phyloP scores from a whole-genome alignment of 2,888 invertebrate genomes.

The Psylliodes chrysocephalus region DNA sequence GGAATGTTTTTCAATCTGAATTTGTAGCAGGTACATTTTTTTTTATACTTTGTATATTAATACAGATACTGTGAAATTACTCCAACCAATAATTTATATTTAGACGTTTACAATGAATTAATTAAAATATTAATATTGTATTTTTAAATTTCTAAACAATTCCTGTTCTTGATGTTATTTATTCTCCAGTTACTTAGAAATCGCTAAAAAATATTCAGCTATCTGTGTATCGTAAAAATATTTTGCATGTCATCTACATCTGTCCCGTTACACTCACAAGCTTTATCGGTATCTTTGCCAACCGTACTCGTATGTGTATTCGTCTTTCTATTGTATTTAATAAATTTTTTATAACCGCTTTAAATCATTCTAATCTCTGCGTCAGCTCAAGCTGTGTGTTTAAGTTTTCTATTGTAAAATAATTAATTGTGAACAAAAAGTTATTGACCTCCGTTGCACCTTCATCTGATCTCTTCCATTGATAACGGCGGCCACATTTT shows the following conservation, averaged over 20 bases:
- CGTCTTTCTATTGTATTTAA: not conserved
- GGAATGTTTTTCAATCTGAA: no score
- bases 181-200: no score
- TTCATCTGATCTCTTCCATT: not conserved
- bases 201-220: no score
- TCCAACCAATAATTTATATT: no score
- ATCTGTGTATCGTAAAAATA: not conserved
- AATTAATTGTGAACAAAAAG: slow-evolving; percentile 11
- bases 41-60: no score
- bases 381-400: not conserved
- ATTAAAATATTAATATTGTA: no score
- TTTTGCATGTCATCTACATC: not conserved
- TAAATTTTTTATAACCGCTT: not conserved
- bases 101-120: no score
- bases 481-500: not conserved
- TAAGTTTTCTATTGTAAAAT: not conserved
- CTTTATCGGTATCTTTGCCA: not conserved
- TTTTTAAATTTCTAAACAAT: no score
- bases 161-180: no score
- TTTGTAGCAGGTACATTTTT: no score
- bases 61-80: no score
- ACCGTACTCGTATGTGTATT: not conserved
- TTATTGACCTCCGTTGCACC: slow-evolving; percentile 6
- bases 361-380: not conserved
- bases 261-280: not conserved